A percentile compares a stretch with the other conserved stretches of the same genome.
Evolutionary conservation across 2,888 invertebrate genomes (phyloP).

Genomic region (Lasioglossum marginatum): DNA sequence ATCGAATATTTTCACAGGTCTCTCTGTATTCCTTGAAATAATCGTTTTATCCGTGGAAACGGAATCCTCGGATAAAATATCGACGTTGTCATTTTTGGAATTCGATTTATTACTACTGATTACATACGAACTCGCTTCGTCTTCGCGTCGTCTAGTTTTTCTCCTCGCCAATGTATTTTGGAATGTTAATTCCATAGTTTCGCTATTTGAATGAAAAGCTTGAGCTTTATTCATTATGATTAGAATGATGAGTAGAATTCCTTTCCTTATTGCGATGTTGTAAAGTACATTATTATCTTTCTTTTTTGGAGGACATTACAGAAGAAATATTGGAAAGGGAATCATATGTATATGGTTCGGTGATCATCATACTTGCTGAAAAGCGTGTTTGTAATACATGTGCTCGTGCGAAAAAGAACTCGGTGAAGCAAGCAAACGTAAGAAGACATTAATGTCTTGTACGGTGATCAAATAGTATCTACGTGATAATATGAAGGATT

Average conservation of each 20-base stretch:
- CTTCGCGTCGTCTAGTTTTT: slow-evolving; percentile 9
- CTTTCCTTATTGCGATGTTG: background rate
- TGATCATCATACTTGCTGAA: background rate
- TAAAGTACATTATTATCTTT: background rate
- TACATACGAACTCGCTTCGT: background rate
- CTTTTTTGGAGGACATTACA: background rate
- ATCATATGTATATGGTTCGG: background rate
- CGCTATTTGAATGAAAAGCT: background rate
- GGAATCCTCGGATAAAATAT: slow-evolving; percentile 17
- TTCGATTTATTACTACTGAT: slow-evolving; percentile 9
- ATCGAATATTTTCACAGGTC: background rate
- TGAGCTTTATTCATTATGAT: background rate
- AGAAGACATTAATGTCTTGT: background rate
- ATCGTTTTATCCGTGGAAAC: background rate
- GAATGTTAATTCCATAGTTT: slow-evolving; percentile 18
- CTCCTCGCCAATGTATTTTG: slow-evolving; percentile 1
- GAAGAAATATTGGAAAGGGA: background rate
- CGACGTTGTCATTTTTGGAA: slow-evolving; percentile 13
- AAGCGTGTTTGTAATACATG: background rate
- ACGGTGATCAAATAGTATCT: background rate
- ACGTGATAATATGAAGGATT: background rate
- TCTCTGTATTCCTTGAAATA: background rate
- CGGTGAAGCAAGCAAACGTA: slow-evolving; percentile 16
- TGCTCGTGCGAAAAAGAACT: slow-evolving; percentile 4
- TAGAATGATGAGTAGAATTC: too few species aligned